Percentiles rank a stretch among this genome's conserved stretches.
Evolutionary conservation across 2,113 vertebrate species (phyloP).

Genomic region (sheep (Ovis aries)): DNA sequence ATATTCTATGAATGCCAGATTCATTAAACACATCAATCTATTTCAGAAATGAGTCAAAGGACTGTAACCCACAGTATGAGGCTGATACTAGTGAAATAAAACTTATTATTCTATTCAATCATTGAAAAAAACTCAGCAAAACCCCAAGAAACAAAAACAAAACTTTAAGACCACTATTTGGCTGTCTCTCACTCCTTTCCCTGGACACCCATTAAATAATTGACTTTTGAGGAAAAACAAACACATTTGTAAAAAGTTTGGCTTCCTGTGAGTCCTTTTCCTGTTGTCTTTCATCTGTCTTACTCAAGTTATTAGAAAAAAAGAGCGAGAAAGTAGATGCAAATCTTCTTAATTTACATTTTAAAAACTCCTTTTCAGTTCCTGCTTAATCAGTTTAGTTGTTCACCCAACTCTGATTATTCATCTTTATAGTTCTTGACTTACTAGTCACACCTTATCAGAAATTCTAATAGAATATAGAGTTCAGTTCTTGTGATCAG

Average conservation of each 20-base stretch:
- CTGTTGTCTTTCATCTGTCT: slow-evolving; percentile 2
- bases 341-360: background rate
- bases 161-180: slow-evolving; percentile 23
- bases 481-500: background rate
- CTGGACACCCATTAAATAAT: slow-evolving; percentile 8
- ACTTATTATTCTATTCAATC: slow-evolving; percentile 1
- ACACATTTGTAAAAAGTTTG: background rate
- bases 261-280: background rate
- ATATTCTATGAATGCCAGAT: background rate
- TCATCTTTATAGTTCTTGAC: background rate
- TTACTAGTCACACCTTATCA: background rate
- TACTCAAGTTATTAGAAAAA: background rate
- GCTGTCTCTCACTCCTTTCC: background rate
- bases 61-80: background rate
- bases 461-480: background rate
- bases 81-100: background rate
- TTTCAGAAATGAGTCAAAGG: background rate
- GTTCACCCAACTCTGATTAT: background rate
- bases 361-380: background rate
- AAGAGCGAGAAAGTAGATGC: background rate
- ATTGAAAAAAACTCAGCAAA: background rate
- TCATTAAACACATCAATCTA: background rate
- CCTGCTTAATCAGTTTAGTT: background rate
- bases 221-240: slow-evolving; percentile 62
- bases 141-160: background rate